Conservation (phyloP, 1,140 invertebrate species). For the Sitobion miscanthi region DNA sequence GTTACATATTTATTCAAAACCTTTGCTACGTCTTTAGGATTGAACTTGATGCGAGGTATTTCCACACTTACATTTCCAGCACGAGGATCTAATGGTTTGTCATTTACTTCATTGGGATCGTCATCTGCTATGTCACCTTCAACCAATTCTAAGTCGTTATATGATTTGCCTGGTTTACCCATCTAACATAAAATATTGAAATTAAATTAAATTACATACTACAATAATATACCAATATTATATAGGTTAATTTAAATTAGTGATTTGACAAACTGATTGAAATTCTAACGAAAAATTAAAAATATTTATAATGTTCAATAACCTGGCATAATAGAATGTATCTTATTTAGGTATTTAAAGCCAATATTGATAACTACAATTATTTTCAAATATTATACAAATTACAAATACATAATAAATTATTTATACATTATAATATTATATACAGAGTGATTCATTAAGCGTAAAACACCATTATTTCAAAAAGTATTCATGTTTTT, state of each 20-base stretch:
- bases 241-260: not conserved
- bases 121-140: conserved; percentile 61
- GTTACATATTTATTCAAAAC: conserved; percentile 51
- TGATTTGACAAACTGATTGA: too few species aligned
- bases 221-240: too few species aligned
- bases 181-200: not conserved
- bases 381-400: not conserved
- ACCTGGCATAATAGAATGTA: not conserved
- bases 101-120: conserved; percentile 59
- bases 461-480: too few species aligned
- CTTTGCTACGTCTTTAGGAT: conserved; percentile 65
- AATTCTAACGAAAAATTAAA: too few species aligned
- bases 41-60: conserved; percentile 73
- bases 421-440: not conserved
- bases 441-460: too few species aligned
- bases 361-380: too few species aligned
- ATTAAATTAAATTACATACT: not conserved
- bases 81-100: conserved; percentile 72
- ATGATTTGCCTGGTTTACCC: conserved; percentile 45
- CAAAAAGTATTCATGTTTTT: too few species aligned
- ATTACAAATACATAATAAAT: not conserved
- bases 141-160: conserved; percentile 62
- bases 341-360: not conserved
- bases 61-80: conserved; percentile 78
- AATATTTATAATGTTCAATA: too few species aligned